Percentiles rank a stretch among this genome's conserved stretches.
Conservation (phyloP, 2,888 invertebrate genomes). For the Crocallis elinguaria region DNA sequence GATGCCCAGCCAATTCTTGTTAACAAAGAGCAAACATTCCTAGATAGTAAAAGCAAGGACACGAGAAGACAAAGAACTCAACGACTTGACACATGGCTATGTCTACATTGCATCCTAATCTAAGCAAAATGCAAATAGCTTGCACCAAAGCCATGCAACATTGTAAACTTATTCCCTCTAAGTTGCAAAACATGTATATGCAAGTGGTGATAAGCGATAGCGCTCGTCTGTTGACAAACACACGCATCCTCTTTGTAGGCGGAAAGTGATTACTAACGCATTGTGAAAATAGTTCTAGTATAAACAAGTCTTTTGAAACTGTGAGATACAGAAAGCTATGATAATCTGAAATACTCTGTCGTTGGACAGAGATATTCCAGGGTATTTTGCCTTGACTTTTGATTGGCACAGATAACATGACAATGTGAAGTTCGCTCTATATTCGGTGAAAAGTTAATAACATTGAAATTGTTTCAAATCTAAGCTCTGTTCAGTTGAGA, state of each 20-base stretch:
- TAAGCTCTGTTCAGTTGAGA: too few relatives aligned
- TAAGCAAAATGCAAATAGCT: constrained; percentile 17
- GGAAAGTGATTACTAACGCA: constrained; percentile 25
- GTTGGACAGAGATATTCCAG: too few relatives aligned
- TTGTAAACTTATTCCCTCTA: neutral
- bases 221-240: constrained; percentile 36
- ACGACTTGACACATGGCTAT: constrained; percentile 10
- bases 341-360: too few relatives aligned
- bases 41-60: constrained; percentile 19
- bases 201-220: constrained; percentile 40
- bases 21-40: constrained; percentile 4
- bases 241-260: constrained; percentile 36
- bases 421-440: too few relatives aligned
- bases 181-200: constrained; percentile 11
- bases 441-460: too few relatives aligned
- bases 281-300: constrained; percentile 7
- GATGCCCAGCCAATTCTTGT: neutral
- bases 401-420: too few relatives aligned
- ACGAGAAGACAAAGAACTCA: constrained; percentile 16
- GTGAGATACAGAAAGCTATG: too few relatives aligned
- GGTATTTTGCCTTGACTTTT: too few relatives aligned
- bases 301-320: neutral
- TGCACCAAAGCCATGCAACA: constrained; percentile 21
- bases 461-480: too few relatives aligned
- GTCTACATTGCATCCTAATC: constrained; percentile 22